A percentile compares a stretch with the other conserved stretches of the same genome.
phyloP scores from a whole-genome alignment of 2,888 invertebrate species.

The Tortrix viridana region DNA sequence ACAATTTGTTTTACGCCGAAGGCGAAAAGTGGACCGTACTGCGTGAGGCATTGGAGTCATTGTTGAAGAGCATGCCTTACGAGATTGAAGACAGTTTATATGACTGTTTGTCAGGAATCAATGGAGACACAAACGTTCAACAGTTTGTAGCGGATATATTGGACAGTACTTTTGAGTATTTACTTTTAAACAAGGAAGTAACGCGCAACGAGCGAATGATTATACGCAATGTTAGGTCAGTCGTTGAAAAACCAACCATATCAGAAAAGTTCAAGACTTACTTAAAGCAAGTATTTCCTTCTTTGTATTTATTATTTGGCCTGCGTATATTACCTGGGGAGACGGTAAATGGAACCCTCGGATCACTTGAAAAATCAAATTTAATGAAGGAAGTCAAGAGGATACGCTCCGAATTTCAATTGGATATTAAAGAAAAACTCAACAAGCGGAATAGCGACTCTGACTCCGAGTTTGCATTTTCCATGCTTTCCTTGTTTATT shows the following conservation, averaged over 20 bases:
- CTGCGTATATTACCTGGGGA: slow-evolving; percentile 57
- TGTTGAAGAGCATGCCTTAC: slow-evolving; percentile 62
- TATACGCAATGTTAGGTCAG: slow-evolving; percentile 60
- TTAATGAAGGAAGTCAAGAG: slow-evolving; percentile 59
- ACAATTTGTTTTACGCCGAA: slow-evolving; percentile 80
- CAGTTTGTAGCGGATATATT: slow-evolving; percentile 76
- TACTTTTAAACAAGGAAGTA: slow-evolving; percentile 64
- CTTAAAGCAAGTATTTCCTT: slow-evolving; percentile 73
- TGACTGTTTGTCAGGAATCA: slow-evolving; percentile 79
- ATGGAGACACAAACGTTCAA: slow-evolving; percentile 78
- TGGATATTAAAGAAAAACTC: slow-evolving; percentile 57
- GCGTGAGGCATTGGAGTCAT: slow-evolving; percentile 65
- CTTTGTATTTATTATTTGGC: slow-evolving; percentile 65
- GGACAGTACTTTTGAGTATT: slow-evolving; percentile 75
- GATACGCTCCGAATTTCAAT: slow-evolving; percentile 56
- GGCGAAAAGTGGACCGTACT: slow-evolving; percentile 78
- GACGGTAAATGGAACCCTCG: slow-evolving; percentile 54
- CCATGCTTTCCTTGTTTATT: slow-evolving; percentile 63
- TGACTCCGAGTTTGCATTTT: slow-evolving; percentile 63
- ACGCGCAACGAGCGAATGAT: slow-evolving; percentile 50
- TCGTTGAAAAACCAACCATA: slow-evolving; percentile 58
- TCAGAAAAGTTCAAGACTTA: slow-evolving; percentile 68
- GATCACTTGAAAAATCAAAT: slow-evolving; percentile 56
- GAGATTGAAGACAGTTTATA: slow-evolving; percentile 69
- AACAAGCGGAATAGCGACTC: slow-evolving; percentile 48